Evolutionary conservation across 2,797 vertebrate species (phyloP), one percentile per base, ranked within the genome.

Genomic region (Nannoperca australis): DNA sequence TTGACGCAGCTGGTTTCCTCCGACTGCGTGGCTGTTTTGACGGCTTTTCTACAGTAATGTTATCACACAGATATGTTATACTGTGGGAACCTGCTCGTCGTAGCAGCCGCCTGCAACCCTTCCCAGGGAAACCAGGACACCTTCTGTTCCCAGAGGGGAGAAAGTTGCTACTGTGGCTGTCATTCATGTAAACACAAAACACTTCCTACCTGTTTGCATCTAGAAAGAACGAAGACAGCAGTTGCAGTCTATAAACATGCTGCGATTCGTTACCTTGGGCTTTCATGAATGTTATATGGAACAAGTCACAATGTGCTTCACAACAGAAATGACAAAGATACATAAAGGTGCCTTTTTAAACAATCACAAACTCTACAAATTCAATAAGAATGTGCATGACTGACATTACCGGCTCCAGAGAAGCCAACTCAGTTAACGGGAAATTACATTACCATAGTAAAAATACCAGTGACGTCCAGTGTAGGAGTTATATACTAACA

Each of bases 1-100:
- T 88, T 89, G 85, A 89, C 30, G 84, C 86, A 90, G 90, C 89
- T 89, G 91, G 72, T 89, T 83, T 81, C 3, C 49, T 79, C 75
- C 68, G 69, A 86, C 67, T 80, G 54, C 66, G 12, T 5, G 34
- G 66, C 65, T 88, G 81, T 85, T 87, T 82, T 78, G 83, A 84
- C 62, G 70, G 73, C 56, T 84, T 80, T 74, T 73, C 68, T 66
- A 38, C 70, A 79, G 85, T 70, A 73, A 77, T 87, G 81, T 90
- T 90, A 84, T 89, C 86, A 45, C 72, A 82, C 78, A 88, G 83
- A 84, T 71, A 89, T 17, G 80, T 71, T 90, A 83, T 70, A 90
- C 84, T 90, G 85, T 89, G 76, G 91, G 88, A 73, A 92, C 83
- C 54, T 77, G 77, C 38, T 79, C 32, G 2, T 44, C 13, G 27